These are phyloP conservation scores for Exaiptasia diaphana DNA, from an alignment of 64 coral and sea anemone genomes.

Conservation along the genomic window DNA sequence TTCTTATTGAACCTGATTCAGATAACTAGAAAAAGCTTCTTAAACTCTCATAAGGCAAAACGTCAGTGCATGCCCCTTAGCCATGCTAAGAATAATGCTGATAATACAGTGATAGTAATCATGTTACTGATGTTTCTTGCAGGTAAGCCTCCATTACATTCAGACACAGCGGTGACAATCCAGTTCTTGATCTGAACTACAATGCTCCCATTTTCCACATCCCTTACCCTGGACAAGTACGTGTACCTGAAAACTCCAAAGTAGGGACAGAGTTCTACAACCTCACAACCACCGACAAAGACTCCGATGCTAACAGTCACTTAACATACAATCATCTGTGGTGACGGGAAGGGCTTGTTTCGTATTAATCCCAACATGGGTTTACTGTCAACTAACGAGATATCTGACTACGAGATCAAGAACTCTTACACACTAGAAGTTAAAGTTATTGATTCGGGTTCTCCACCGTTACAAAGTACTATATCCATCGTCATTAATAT, in stretches of 20 bases:
- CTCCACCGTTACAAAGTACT: constrained; percentile 18
- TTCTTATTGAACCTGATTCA: too few relatives aligned
- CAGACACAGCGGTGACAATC: constrained; percentile 35
- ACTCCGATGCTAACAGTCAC: constrained; percentile 56
- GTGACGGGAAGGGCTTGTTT: constrained; percentile 57
- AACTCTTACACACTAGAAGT: constrained; percentile 36
- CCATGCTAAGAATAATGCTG: too few relatives aligned
- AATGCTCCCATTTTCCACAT: constrained; percentile 72
- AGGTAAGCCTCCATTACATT: constrained; percentile 28
- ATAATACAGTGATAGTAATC: too few relatives aligned
- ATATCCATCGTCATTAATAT: constrained; percentile 49
- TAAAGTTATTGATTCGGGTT: constrained; percentile 58
- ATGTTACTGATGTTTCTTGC: constrained; percentile 32
- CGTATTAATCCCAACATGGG: constrained; percentile 58
- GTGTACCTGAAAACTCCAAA: constrained; percentile 31
- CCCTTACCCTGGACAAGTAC: constrained; percentile 22
- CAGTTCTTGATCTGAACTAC: constrained; percentile 78
- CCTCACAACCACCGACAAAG: constrained; percentile 50
- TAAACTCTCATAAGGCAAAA: too few relatives aligned
- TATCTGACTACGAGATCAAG: constrained; percentile 67
- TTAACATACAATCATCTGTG: constrained; percentile 63
- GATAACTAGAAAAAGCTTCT: too few relatives aligned
- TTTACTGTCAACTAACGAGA: constrained; percentile 52
- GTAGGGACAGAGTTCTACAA: constrained; percentile 23
- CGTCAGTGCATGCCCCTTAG: too few relatives aligned